phyloP scores from a whole-genome alignment of 2,888 invertebrate genomes.

The Carterocephalus palaemon region DNA sequence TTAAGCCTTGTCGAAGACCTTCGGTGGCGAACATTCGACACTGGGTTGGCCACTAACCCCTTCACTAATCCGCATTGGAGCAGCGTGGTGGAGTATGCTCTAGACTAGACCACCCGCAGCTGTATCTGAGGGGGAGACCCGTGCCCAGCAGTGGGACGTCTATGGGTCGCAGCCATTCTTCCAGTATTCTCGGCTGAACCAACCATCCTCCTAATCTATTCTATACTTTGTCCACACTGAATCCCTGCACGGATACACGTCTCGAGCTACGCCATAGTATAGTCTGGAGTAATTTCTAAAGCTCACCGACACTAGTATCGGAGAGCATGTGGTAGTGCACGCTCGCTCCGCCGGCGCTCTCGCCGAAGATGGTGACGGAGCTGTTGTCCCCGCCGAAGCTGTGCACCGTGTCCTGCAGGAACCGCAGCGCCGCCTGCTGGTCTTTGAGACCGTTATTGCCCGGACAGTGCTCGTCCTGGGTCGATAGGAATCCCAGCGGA shows the following conservation, averaged over 20 bases:
- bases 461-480: slow-evolving; percentile 80
- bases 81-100: too few relatives aligned
- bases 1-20: too few relatives aligned
- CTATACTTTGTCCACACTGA: background rate
- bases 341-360: slow-evolving; percentile 84
- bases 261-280: too few relatives aligned
- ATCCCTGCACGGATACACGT: too few relatives aligned
- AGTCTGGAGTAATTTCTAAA: slow-evolving; percentile 5
- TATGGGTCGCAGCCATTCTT: too few relatives aligned
- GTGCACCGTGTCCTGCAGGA: slow-evolving; percentile 80
- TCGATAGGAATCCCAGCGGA: slow-evolving; percentile 82
- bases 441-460: slow-evolving; percentile 85
- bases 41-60: too few relatives aligned
- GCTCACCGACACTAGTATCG: slow-evolving; percentile 71
- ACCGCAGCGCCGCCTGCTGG: slow-evolving; percentile 80
- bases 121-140: too few relatives aligned
- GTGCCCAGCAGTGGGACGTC: too few relatives aligned
- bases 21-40: too few relatives aligned
- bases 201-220: background rate
- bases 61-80: too few relatives aligned
- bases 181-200: background rate
- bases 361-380: slow-evolving; percentile 83
- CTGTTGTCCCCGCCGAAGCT: slow-evolving; percentile 81
- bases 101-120: too few relatives aligned
- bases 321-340: slow-evolving; percentile 85